Conservation (phyloP, 2,888 invertebrate species). For the Lasioglossum calceatum region DNA sequence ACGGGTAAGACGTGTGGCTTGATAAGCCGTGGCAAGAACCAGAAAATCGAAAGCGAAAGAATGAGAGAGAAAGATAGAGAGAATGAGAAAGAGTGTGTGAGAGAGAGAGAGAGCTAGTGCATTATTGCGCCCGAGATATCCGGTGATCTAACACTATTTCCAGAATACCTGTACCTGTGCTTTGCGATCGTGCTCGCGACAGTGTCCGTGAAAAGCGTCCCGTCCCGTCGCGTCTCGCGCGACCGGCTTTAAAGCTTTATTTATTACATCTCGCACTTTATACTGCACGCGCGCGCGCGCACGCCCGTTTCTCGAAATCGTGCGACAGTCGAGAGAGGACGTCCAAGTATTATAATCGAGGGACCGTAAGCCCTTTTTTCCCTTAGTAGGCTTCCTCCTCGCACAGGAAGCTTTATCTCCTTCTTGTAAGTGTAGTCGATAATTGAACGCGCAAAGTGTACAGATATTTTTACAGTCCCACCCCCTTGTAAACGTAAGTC, state of each 20-base stretch:
- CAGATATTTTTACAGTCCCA: constrained; percentile 60
- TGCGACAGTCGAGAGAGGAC: background rate
- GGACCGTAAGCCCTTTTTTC: background rate
- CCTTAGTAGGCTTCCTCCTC: background rate
- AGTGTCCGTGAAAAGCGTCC: constrained; percentile 11
- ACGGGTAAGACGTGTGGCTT: constrained; percentile 11
- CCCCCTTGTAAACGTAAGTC: constrained; percentile 15
- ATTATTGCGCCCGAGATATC: constrained; percentile 12
- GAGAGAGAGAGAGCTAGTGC: background rate
- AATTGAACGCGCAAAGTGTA: constrained; percentile 47
- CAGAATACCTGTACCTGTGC: constrained; percentile 58
- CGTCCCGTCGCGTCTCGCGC: background rate
- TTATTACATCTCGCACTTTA: constrained; percentile 27
- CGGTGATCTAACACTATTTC: constrained; percentile 48
- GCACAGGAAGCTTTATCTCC: background rate
- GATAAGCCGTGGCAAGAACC: constrained; percentile 22
- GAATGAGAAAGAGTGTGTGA: background rate
- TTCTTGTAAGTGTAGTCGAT: constrained; percentile 16
- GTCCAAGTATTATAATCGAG: constrained; percentile 37
- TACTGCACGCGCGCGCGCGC: constrained; percentile 1
- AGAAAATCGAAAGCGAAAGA: background rate
- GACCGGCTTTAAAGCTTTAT: constrained; percentile 5
- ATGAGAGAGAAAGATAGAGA: background rate
- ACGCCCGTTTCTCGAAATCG: constrained; percentile 4
- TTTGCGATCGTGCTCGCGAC: constrained; percentile 37